A percentile compares a stretch with the other conserved stretches of the same genome.
Conservation (phyloP, 2,888 invertebrate genomes). For the Sympetrum striolatum region DNA sequence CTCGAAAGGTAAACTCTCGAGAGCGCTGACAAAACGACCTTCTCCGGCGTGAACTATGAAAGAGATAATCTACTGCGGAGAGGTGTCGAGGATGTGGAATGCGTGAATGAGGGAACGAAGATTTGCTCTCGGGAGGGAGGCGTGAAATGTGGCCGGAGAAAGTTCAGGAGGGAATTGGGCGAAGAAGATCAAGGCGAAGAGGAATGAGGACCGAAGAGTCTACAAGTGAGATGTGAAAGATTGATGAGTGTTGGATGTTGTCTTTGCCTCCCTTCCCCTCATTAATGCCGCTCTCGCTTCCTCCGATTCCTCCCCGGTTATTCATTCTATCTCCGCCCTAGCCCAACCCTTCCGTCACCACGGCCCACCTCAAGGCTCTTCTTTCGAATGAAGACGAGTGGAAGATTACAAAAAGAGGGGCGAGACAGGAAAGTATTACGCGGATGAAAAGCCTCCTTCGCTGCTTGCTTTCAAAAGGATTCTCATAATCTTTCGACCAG, state of each 20-base stretch:
- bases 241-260: slow-evolving; percentile 26
- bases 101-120: neutral
- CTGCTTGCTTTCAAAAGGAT: neutral
- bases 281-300: neutral
- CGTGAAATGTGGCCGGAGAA: neutral
- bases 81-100: neutral
- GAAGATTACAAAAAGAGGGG: slow-evolving; percentile 2
- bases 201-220: neutral
- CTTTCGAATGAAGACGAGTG: slow-evolving; percentile 12
- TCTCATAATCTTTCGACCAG: neutral
- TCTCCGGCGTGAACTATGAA: too few species aligned
- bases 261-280: slow-evolving; percentile 7
- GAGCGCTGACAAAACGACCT: too few species aligned
- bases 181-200: neutral
- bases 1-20: too few species aligned
- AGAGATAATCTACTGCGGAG: too few species aligned
- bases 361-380: neutral
- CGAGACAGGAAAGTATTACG: slow-evolving; percentile 12
- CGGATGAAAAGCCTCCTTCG: slow-evolving; percentile 7
- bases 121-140: neutral
- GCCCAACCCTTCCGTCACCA: neutral
- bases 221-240: slow-evolving; percentile 20
- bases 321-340: neutral
- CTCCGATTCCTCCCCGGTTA: neutral
- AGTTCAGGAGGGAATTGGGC: neutral